Evolutionary conservation across 2,797 vertebrate genomes (phyloP), one percentile per base, ranked within the genome.

Genomic region (Scarus forsteni): DNA sequence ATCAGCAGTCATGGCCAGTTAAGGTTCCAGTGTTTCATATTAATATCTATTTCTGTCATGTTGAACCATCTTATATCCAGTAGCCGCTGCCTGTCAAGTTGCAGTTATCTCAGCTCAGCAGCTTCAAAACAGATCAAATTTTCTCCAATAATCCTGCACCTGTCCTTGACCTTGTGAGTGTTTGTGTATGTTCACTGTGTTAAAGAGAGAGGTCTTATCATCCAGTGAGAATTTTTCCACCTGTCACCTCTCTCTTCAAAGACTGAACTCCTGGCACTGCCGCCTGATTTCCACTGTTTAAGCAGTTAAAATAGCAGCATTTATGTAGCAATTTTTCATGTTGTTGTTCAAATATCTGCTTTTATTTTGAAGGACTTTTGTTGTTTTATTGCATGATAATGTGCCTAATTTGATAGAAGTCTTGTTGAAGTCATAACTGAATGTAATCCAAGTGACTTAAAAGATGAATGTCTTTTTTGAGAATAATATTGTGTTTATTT

Each of bases 221-320:
- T 57, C 58, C 77, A 91, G 93, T 97, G 97, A 87, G 97, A 98
- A 73, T 88, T 87, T 48, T 42, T 53, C 79, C 98, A 98, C 92
- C 97, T 99, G 97, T 75, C 43, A 58, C 45, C 53, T 35, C 8
- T 51, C 45, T 60, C 71, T 88, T 92, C 77, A 86, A 85, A 87
- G 75, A 60, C 71, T 55, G 13, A 36, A 16, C 11, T 55, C 86
- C 90, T 73, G 73, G 82, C 56, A 8, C 46, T 0, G 11, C 63
- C 78, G 42, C 66, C 77, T 48, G 79, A 75, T 84, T 73, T 76
- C 77, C 54, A 76, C 67, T 8, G 27, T 40, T 70, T 56, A n/a
- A 19, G 8, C 59, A n/a, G 55, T 72, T 67, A 77, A 85, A 88
- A 71, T 56, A 60, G 81, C 77, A 83, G 84, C 40, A 6, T 77